Percentiles rank a stretch among this genome's conserved stretches.
phyloP scores from a whole-genome alignment of 2,113 vertebrate species.

The Antechinus stuartii region DNA sequence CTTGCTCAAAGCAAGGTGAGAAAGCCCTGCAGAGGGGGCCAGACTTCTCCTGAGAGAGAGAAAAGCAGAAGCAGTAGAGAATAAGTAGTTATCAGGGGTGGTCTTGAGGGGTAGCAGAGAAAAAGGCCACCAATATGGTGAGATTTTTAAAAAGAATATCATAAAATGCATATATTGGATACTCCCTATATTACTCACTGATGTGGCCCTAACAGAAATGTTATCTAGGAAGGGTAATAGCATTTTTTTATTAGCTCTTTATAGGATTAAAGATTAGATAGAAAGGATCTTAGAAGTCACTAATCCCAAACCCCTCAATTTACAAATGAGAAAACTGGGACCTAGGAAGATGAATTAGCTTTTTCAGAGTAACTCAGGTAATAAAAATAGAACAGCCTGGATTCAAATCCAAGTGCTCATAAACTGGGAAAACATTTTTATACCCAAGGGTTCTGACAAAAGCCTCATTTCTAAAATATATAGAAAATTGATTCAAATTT shows the following conservation, averaged over 20 bases:
- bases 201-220: background rate
- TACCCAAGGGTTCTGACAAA: too few species aligned
- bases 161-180: background rate
- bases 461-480: too few species aligned
- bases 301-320: background rate
- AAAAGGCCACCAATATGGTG: background rate
- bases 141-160: background rate
- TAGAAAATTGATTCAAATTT: too few species aligned
- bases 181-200: background rate
- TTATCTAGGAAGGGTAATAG: background rate
- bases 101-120: background rate
- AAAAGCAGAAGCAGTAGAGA: constrained; percentile 32
- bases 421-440: too few species aligned
- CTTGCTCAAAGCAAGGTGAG: constrained; percentile 34
- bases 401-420: background rate
- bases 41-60: constrained; percentile 40
- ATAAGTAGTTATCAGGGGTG: background rate
- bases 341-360: background rate
- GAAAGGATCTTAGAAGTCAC: background rate
- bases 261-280: background rate
- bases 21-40: constrained; percentile 25
- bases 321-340: background rate
- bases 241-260: background rate
- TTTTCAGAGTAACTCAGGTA: background rate
- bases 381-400: background rate